Conservation (phyloP, 2,888 invertebrate species). For the Drosophila stalkeri region DNA sequence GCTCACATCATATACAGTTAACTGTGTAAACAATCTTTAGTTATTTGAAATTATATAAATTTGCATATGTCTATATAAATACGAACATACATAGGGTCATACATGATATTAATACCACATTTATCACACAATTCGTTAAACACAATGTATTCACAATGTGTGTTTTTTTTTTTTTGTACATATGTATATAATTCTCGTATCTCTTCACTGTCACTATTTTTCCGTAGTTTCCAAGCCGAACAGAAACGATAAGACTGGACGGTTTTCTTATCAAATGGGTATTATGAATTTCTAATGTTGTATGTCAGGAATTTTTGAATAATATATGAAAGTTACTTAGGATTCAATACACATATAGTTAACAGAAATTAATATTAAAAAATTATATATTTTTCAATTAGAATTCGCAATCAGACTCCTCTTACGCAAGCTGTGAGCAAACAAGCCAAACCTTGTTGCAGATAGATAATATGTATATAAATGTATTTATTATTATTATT, state of each 20-base stretch:
- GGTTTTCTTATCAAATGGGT: not conserved
- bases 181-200: not conserved
- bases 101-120: slow-evolving; percentile 5
- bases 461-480: not conserved
- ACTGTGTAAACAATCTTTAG: not conserved
- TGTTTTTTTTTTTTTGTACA: not conserved
- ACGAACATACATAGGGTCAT: not conserved
- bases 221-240: slow-evolving; percentile 4
- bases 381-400: no score
- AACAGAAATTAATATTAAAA: no score
- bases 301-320: not conserved
- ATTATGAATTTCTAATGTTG: not conserved
- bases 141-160: slow-evolving; percentile 33
- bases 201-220: slow-evolving; percentile 5
- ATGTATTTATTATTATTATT: not conserved
- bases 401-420: not conserved
- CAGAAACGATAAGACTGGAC: slow-evolving; percentile 40
- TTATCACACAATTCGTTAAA: slow-evolving; percentile 33
- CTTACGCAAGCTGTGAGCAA: no score
- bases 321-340: not conserved
- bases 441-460: not conserved
- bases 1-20: not conserved
- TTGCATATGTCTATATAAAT: not conserved
- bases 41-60: not conserved
- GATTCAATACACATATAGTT: no score